These are phyloP conservation scores for Thumatha senex DNA, from an alignment of 2,888 invertebrate species.

Conservation along the genomic window DNA sequence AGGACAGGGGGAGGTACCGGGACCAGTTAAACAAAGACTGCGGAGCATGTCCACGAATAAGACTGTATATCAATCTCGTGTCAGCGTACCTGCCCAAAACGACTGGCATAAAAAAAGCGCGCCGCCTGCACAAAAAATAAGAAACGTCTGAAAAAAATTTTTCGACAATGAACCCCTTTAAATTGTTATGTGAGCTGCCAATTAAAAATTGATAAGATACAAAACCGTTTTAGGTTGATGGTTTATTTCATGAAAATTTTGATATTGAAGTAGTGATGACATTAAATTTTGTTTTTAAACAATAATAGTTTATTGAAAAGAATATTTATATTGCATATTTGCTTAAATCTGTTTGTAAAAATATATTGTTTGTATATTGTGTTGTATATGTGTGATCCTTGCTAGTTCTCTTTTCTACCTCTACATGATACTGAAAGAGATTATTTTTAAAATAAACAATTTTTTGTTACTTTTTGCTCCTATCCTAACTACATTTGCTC, in stretches of 20 bases:
- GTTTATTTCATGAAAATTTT: constrained; percentile 22
- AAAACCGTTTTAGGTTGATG: constrained; percentile 45
- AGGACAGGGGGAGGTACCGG: constrained; percentile 39
- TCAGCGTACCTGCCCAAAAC: constrained; percentile 79
- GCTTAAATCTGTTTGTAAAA: too few species aligned
- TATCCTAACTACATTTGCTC: too few species aligned
- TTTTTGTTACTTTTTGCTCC: too few species aligned
- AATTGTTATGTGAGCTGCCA: constrained; percentile 81
- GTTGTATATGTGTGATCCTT: too few species aligned
- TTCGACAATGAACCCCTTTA: constrained; percentile 77
- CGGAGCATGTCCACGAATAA: constrained; percentile 76
- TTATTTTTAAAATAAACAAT: too few species aligned
- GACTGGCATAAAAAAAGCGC: constrained; percentile 68
- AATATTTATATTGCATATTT: too few species aligned
- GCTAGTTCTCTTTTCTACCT: too few species aligned
- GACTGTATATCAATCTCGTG: constrained; percentile 81
- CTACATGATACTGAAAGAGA: too few species aligned
- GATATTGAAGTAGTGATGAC: neutral
- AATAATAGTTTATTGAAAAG: neutral
- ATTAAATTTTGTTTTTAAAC: neutral
- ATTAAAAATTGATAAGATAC: constrained; percentile 82
- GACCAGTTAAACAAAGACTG: constrained; percentile 81
- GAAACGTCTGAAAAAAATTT: constrained; percentile 62
- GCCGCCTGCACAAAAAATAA: constrained; percentile 61
- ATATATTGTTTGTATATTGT: too few species aligned